These are phyloP conservation scores for Aurelia sp. DNA, from an alignment of 30 jellyfish, hydroid and myxozoan species.

Conservation along the genomic window DNA sequence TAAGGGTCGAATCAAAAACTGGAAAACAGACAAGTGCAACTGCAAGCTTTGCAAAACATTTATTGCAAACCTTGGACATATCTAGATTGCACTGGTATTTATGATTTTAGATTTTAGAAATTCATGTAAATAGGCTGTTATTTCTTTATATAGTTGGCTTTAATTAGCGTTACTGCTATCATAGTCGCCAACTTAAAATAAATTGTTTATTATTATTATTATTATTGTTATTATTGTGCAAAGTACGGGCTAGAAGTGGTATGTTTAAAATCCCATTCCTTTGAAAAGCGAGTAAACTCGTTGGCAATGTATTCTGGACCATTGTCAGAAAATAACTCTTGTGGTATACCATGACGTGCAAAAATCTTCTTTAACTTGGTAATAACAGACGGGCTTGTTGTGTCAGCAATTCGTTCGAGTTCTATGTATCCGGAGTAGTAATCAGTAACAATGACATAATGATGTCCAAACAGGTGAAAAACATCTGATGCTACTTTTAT, in stretches of 20 bases:
- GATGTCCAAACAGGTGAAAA: slow-evolving; percentile 39
- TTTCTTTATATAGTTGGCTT: too few species aligned
- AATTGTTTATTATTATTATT: too few species aligned
- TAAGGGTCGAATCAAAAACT: too few species aligned
- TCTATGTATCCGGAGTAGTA: slow-evolving; percentile 49
- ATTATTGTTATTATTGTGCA: too few species aligned
- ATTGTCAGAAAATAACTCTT: slow-evolving; percentile 49
- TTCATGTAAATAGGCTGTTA: too few species aligned
- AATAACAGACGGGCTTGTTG: slow-evolving; percentile 31
- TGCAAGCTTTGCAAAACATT: too few species aligned
- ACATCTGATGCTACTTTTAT: slow-evolving; percentile 58
- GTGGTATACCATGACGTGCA: slow-evolving; percentile 53
- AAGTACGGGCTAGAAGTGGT: slow-evolving; percentile 51
- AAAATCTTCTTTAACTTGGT: slow-evolving; percentile 41
- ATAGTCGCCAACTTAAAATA: too few species aligned
- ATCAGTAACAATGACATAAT: slow-evolving; percentile 32
- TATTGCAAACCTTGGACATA: too few species aligned
- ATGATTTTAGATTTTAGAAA: too few species aligned
- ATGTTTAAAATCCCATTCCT: slow-evolving; percentile 53
- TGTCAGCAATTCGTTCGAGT: slow-evolving; percentile 17
- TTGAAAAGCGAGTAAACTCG: slow-evolving; percentile 20
- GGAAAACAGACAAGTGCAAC: too few species aligned
- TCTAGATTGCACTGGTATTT: too few species aligned
- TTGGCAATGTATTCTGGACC: slow-evolving; percentile 49
- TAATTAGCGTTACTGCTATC: too few species aligned